Evolutionary conservation across 2,888 invertebrate genomes (phyloP), one percentile per base, ranked within the genome.

Genomic region (Chrysolina oricalcia): DNA sequence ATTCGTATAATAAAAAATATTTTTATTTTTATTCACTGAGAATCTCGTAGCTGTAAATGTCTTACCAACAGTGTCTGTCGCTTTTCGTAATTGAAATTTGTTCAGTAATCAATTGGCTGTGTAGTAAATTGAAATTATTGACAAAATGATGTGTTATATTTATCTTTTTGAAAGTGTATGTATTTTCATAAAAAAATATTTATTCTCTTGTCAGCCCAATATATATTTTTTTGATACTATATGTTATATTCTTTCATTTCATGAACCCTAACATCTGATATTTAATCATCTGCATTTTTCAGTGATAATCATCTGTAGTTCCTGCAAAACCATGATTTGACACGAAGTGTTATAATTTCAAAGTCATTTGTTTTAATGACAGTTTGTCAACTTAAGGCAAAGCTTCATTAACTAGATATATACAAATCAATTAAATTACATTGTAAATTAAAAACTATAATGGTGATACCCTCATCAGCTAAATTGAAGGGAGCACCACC

Each of bases 171-270:
- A 9, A 59, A 59, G 15, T 27, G 50, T 50, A 59, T 59, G 59
- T 59, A 59, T 59, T 59, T 59, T 59, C 59, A 59, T 59, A 35
- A 35, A 27, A 1, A 59, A 27, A 59, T 59, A n/a, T 59, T 59
- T 59, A 59, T 59, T 59, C 35, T 35, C 13, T 59, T 59, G 35
- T 59, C 59, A 59, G 35, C 15, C 23, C 35, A 59, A 59, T 59
- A 59, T 59, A 59, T 59, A 59, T 59, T 59, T 59, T 59, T 59
- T 59, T 35, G 59, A 59, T 59, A 59, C n/a, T 59, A 59, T 23
- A 27, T 9, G 11, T 13, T 53, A 10, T 35, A n/a, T 59, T 27
- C 13, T 59, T 59, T 27, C 23, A 56, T 56, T 59, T 35, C 23
- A 35, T 35, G 35, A 6, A 35, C 8, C 35, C 35, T 35, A 35